These are phyloP conservation scores for Watsonalla binaria DNA, from an alignment of 2,888 invertebrate genomes.

Conservation along the genomic window DNA sequence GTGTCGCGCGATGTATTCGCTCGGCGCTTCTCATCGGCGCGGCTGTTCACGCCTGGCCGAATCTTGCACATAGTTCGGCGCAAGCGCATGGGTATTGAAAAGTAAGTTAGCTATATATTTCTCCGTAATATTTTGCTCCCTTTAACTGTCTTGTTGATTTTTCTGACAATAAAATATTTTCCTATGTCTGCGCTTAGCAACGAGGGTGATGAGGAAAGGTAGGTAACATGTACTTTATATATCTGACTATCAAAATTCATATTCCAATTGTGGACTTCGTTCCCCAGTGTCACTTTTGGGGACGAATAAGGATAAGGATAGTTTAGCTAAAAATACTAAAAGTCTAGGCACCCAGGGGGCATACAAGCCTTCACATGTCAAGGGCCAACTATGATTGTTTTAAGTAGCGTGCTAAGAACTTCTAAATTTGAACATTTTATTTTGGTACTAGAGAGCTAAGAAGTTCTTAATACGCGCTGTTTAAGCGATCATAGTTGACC, in stretches of 20 bases:
- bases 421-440: too few species aligned
- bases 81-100: constrained; percentile 83
- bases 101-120: constrained; percentile 55
- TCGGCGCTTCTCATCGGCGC: constrained; percentile 83
- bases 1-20: constrained; percentile 82
- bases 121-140: background rate
- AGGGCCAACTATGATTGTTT: too few species aligned
- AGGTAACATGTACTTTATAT: constrained; percentile 16
- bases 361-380: too few species aligned
- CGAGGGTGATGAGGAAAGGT: constrained; percentile 60
- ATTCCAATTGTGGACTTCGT: too few species aligned
- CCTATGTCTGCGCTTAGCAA: constrained; percentile 60
- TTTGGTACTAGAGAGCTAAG: too few species aligned
- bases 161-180: constrained; percentile 14
- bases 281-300: too few species aligned
- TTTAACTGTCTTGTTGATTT: background rate
- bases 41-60: constrained; percentile 87
- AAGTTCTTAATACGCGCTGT: too few species aligned
- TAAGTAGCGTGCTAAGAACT: too few species aligned
- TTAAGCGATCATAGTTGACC: too few species aligned
- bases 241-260: background rate
- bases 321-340: too few species aligned
- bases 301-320: too few species aligned
- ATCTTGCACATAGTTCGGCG: constrained; percentile 87
- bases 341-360: too few species aligned